Percentiles rank a stretch among this genome's conserved stretches.
Conservation (phyloP, 1,140 invertebrate genomes). For the Aphaenogaster floridana region DNA sequence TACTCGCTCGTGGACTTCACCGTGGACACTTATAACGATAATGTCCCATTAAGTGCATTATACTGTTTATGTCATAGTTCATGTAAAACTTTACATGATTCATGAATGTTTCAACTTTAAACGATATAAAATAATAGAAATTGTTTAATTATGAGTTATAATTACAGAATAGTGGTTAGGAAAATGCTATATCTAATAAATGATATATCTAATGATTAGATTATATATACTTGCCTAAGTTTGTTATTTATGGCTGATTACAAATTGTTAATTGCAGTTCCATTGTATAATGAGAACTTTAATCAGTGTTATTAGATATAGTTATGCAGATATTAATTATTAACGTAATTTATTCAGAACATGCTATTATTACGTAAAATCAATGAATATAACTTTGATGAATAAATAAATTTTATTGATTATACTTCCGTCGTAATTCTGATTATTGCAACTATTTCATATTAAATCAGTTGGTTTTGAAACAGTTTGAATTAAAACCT, state of each 20-base stretch:
- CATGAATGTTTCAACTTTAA: not conserved
- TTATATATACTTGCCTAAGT: constrained; percentile 40
- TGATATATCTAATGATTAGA: constrained; percentile 25
- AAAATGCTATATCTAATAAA: not conserved
- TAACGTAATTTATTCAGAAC: constrained; percentile 50
- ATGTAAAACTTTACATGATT: not conserved
- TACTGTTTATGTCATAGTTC: not conserved
- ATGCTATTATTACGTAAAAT: constrained; percentile 47
- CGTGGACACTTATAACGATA: constrained; percentile 21
- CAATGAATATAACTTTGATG: constrained; percentile 57
- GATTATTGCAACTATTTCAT: constrained; percentile 26
- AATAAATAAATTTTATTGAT: constrained; percentile 63
- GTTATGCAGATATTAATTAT: constrained; percentile 59
- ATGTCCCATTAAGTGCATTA: constrained; percentile 43
- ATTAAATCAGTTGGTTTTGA: not conserved
- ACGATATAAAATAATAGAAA: not conserved
- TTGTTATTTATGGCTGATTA: constrained; percentile 48
- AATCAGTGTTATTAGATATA: constrained; percentile 59
- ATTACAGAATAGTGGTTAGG: constrained; percentile 1
- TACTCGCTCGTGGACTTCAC: constrained; percentile 10
- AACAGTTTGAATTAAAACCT: not conserved
- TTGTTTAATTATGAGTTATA: constrained; percentile 36
- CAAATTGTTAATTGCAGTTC: constrained; percentile 51
- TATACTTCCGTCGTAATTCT: constrained; percentile 26
- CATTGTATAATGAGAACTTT: constrained; percentile 58